These are phyloP conservation scores for Hymenochirus boettgeri DNA, from an alignment of 2,113 vertebrate species.

Conservation along the genomic window DNA sequence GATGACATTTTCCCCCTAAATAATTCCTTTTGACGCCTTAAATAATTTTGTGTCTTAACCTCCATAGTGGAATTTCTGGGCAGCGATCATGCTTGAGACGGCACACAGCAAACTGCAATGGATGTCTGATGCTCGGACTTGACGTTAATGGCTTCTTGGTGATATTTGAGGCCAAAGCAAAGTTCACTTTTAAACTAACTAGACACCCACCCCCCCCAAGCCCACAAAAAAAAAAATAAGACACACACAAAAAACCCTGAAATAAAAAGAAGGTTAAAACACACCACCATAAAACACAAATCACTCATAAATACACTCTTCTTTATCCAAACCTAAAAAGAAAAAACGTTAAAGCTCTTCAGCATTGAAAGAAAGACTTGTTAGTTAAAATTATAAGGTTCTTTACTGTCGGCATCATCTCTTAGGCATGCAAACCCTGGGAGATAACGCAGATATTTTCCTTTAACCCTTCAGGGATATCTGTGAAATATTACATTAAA, in stretches of 20 bases:
- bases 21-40: no score
- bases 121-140: background rate
- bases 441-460: conserved; percentile 15
- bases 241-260: no score
- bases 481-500: no score
- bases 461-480: conserved; percentile 8
- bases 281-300: no score
- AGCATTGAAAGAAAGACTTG: conserved; percentile 17
- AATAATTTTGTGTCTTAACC: no score
- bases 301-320: no score
- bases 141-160: conserved; percentile 13
- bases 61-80: no score
- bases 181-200: conserved; percentile 1
- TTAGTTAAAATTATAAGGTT: conserved; percentile 26
- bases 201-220: no score
- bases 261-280: no score
- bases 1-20: no score
- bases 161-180: conserved; percentile 1
- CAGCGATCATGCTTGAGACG: background rate
- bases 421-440: conserved; percentile 13
- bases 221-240: no score
- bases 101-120: background rate
- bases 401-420: background rate
- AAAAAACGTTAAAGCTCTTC: background rate
- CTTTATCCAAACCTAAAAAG: conserved; percentile 8